Conservation (phyloP, 2,113 vertebrate genomes). For the Theristicus caerulescens region DNA sequence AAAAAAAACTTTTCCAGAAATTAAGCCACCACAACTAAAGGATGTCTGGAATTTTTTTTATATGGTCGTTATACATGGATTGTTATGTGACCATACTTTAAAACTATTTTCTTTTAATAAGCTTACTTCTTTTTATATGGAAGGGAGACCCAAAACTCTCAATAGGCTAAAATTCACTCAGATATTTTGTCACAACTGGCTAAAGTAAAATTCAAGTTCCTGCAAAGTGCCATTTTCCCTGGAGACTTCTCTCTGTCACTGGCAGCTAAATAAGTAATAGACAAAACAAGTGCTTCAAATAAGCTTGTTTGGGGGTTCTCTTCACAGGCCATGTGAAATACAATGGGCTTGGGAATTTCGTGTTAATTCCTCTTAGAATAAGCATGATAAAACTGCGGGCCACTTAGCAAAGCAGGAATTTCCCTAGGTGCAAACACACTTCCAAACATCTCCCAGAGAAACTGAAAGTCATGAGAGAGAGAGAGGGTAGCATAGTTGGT, state of each 20-base stretch:
- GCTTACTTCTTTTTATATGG: neutral
- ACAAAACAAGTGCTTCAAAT: constrained; percentile 35
- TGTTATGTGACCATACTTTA: neutral
- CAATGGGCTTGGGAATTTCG: constrained; percentile 27
- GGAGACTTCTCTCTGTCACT: neutral
- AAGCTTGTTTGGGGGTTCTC: neutral
- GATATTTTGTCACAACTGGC: constrained; percentile 2
- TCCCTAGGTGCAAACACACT: neutral
- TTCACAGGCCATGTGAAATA: neutral
- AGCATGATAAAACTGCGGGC: neutral
- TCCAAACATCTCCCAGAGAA: neutral
- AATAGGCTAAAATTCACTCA: neutral
- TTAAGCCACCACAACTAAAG: neutral
- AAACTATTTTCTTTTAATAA: neutral
- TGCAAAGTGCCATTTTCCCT: neutral
- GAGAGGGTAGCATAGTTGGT: neutral
- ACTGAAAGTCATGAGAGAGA: neutral
- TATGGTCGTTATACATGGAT: neutral
- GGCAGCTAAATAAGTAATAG: constrained; percentile 9
- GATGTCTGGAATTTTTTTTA: neutral
- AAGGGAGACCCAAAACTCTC: neutral
- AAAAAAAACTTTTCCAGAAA: neutral
- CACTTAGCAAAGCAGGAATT: neutral
- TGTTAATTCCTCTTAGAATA: constrained; percentile 41
- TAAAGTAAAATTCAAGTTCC: constrained; percentile 4